phyloP scores from a whole-genome alignment of 2,113 vertebrate species.

The Hirundichthys speculiger region DNA sequence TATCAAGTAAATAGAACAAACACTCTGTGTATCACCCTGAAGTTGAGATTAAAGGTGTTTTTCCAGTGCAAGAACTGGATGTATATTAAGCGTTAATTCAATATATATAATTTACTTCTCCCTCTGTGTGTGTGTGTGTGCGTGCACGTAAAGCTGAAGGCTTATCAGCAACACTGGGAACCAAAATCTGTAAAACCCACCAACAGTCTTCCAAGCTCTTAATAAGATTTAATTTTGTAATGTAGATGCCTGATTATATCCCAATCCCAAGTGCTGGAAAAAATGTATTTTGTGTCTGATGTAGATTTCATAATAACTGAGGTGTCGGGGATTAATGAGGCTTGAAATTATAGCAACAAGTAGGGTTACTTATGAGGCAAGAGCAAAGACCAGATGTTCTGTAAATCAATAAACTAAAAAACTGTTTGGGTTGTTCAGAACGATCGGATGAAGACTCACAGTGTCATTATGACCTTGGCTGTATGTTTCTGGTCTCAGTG shows the following conservation, averaged over 20 bases:
- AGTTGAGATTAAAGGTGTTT: neutral
- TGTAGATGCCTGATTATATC: slow-evolving; percentile 62
- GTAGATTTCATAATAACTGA: slow-evolving; percentile 47
- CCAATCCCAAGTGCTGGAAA: slow-evolving; percentile 34
- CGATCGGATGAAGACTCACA: too few relatives aligned
- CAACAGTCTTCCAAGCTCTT: slow-evolving; percentile 58
- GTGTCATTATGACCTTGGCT: too few relatives aligned
- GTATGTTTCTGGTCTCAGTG: too few relatives aligned
- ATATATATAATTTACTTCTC: slow-evolving; percentile 28
- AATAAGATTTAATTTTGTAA: slow-evolving; percentile 68
- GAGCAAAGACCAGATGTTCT: neutral
- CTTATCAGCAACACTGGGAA: slow-evolving; percentile 34
- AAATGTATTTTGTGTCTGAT: slow-evolving; percentile 38
- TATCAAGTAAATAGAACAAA: neutral
- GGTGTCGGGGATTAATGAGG: slow-evolving; percentile 34
- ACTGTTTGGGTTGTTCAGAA: too few relatives aligned
- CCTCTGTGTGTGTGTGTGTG: neutral
- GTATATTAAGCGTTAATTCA: slow-evolving; percentile 28
- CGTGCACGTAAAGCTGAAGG: neutral
- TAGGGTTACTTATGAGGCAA: neutral
- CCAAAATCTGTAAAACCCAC: slow-evolving; percentile 42
- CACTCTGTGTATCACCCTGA: neutral
- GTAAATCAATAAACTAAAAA: neutral
- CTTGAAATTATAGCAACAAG: slow-evolving; percentile 20
- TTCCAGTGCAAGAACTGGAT: neutral